Evolutionary conservation across 2,888 invertebrate species (phyloP).

Genomic region (Drosophila koepferae): DNA sequence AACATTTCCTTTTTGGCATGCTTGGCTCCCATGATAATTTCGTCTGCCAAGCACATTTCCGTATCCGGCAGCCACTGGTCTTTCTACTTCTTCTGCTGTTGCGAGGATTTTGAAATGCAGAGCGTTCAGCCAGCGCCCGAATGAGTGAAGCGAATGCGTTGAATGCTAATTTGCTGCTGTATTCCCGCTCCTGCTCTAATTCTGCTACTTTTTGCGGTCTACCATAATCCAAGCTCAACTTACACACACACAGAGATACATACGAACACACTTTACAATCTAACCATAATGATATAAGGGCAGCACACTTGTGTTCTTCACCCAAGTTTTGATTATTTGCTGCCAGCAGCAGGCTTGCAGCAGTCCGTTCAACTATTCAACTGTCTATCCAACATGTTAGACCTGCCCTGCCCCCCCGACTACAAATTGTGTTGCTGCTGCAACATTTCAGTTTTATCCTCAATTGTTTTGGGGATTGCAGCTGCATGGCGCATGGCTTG

Average conservation of each 20-base stretch:
- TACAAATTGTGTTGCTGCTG: constrained; percentile 59
- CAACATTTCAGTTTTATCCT: constrained; percentile 32
- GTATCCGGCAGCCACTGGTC: constrained; percentile 60
- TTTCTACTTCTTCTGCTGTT: constrained; percentile 2
- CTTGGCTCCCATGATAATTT: constrained; percentile 73
- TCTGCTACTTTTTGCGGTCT: constrained; percentile 48
- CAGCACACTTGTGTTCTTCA: constrained; percentile 9
- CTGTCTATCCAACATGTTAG: constrained; percentile 35
- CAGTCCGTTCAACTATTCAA: constrained; percentile 10
- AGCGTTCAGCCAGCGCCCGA: constrained; percentile 38
- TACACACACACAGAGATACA: constrained; percentile 1
- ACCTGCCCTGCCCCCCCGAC: constrained; percentile 4
- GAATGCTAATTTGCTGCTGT: constrained; percentile 57
- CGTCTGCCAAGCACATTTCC: constrained; percentile 76
- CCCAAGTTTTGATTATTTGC: constrained; percentile 71
- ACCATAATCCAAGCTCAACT: constrained; percentile 43
- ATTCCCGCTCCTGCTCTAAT: constrained; percentile 24
- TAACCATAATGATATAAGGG: constrained; percentile 38
- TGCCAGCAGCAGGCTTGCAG: constrained; percentile 52
- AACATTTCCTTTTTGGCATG: constrained; percentile 37
- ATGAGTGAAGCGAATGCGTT: constrained; percentile 50
- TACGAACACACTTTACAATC: constrained; percentile 19
- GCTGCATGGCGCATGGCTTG: constrained; percentile 18
- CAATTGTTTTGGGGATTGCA: constrained; percentile 40
- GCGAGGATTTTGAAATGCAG: constrained; percentile 43